Base-by-base conservation (phyloP, 2,797 vertebrate genomes). In the Simalia tracyae region DNA sequence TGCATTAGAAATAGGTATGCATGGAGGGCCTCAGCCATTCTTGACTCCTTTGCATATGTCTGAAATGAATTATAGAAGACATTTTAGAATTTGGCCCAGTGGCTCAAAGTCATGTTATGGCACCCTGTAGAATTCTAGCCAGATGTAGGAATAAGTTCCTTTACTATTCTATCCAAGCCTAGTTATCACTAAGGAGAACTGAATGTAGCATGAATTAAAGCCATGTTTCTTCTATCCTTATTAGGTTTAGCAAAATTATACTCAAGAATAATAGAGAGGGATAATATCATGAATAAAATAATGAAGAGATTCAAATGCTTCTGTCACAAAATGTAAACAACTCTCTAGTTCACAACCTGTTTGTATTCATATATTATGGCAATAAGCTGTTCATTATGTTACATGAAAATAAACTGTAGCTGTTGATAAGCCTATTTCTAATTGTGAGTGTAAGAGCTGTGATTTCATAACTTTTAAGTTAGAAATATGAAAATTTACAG, bases 291-390 rank as follows among this genome's bases (percentile, higher is more conserved):
- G 0, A 93, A 95, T 94, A 94, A 97, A 95, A 95, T 94, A 95
- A 94, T 94, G 94, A 91, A 95, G 88, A 85, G 94, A 96, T 91
- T 93, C 87, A 96, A 96, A 94, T 1, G 85, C n/a, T 2, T 85
- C 88, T 93, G 57, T 93, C 68, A 95, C 89, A n/a, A 95, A 94
- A 92, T 86, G 92, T 89, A 96, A 96, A 95, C 86, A 72, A 66
- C 64, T 92, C 91, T 95, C 81, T 91, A 15, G 5, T 85, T 96
- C 89, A 92, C 94, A 95, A 85, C 61, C 26, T 85, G 36, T 88
- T 54, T 95, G 59, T 84, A 92, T 61, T 94, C 96, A 93, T 92
- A 92, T 42, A 92, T 95, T 50, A 88, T 60, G 28, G 91, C 94
- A 96, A 84, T 84, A 59, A 93, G 93, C 31, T 3, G 92, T 88